Evolutionary conservation across 2,797 vertebrate genomes (phyloP), one percentile per base, ranked within the genome.

Genomic region (Diplodus puntazzo): DNA sequence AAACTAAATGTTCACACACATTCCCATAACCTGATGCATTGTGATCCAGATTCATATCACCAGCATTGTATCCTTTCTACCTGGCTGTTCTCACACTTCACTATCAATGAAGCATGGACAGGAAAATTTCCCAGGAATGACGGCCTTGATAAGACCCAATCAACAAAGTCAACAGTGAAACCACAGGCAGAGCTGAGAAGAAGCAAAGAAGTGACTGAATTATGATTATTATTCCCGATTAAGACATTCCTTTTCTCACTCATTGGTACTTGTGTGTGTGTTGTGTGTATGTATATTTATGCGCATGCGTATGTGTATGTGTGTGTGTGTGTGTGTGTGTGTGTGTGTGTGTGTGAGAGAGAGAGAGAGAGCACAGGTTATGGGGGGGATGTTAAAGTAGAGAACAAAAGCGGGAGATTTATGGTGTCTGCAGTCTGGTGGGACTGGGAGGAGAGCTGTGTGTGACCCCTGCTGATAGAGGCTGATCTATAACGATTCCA

Each of bases 11-110:
- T 83, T 80, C 80, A 43, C 59, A 80, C 50, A 71, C 60, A 68
- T 59, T 72, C 4, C 52, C 64, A 61, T 57, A 57, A 65, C n/a
- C n/a, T 68, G 34, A 79, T 12, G 53, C 25, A 59, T 55, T 72
- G 62, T 46, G 30, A 62, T 73, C 39, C 58, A 57, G 45, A 53
- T 25, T 77, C 64, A 27, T 52, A 86, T 78, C 69, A 74, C 27
- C 53, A 50, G 50, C 57, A 78, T 11, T 80, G 62, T 48, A 69
- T 73, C 63, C 58, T 85, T 68, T 83, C 66, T 80, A 85, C 78
- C 82, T 87, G 71, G 49, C 71, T 59, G 79, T 89, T 92, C 90
- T 92, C 92, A 92, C 87, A 87, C 85, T 84, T 88, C 65, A 69
- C 80, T 90, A 88, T 92, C 90, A 89, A 84, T 82, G 73, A 79